Evolutionary conservation across 2,113 vertebrate species (phyloP).

Genomic region (Lichenostomus cassidix): DNA sequence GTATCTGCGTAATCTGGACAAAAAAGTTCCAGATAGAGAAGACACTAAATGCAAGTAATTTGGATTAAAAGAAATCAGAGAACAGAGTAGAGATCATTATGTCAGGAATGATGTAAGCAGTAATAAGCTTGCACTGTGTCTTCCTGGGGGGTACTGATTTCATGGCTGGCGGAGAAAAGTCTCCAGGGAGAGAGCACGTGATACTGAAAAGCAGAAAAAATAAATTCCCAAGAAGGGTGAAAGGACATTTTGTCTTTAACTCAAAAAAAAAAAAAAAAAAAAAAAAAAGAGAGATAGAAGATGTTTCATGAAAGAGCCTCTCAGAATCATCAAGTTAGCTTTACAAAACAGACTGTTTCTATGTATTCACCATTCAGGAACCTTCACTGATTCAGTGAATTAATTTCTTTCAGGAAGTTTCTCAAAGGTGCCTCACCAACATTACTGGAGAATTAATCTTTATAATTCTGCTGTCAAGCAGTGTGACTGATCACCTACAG

Average conservation of each 20-base stretch:
- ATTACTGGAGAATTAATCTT: constrained; percentile 34
- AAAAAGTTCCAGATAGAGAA: background rate
- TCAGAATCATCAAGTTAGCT: background rate
- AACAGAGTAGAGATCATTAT: background rate
- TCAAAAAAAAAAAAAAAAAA: background rate
- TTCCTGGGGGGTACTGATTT: background rate
- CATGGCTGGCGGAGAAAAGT: background rate
- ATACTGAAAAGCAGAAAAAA: background rate
- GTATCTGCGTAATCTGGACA: background rate
- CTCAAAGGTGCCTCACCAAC: background rate
- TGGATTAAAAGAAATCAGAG: background rate
- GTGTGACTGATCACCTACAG: constrained; percentile 20
- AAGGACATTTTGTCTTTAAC: background rate
- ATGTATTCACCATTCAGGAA: background rate
- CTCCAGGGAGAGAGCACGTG: background rate
- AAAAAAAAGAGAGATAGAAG: background rate
- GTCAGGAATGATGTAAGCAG: background rate
- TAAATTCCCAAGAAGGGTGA: background rate
- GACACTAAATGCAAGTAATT: background rate
- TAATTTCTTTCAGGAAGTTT: constrained; percentile 8
- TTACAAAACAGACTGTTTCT: constrained; percentile 25
- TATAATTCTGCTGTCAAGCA: constrained; percentile 27
- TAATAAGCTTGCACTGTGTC: background rate
- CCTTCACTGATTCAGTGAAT: background rate
- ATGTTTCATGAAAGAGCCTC: background rate